Evolutionary conservation across 2,797 vertebrate species (phyloP), one percentile per base, ranked within the genome.

Genomic region (Spinus olivaceus): DNA sequence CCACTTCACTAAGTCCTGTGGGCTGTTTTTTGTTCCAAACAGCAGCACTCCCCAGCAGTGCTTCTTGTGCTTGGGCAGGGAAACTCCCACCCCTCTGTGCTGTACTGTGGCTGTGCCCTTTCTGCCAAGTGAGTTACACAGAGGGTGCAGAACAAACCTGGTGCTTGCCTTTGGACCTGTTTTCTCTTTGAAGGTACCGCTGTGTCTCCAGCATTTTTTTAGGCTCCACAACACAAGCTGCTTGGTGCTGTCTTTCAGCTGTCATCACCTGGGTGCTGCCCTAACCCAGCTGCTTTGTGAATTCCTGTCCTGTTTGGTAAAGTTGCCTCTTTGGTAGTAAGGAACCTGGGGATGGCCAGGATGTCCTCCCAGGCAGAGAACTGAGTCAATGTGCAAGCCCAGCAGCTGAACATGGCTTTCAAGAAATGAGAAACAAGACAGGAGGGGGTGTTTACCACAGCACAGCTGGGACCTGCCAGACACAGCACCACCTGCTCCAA

Each of bases 401-500:
- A 51, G 54, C 72, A 88, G 80, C 72, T 79, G 59, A 54, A 30
- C 35, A 2, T 28, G 28, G 49, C 56, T 78, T 57, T 74, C 6
- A 51, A 79, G 72, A 61, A 66, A 30, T 0, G 27, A 70, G 47
- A 64, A 76, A 42, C 0, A 3, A 64, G 64, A 63, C 57, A 35
- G 33, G 70, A 84, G 76, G 44, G 24, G 60, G 1, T 27, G 8
- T 19, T 88, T 70, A 32, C 60, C 39, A 22, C 39, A 61, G 54
- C 32, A 22, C n/a, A 39, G 35, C 57, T 0, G 0, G 41, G 66
- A 71, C 9, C 66, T 69, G 82, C 65, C 1, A 7, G 25, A 37
- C 57, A 27, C 24, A 27, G 57, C 11, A 14, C 79, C 71, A 64
- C 70, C 83, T 86, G 87, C 63, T 63, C 21, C 63, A 23, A 28